Percentiles rank a stretch among this genome's conserved stretches.
Evolutionary conservation across 2,797 vertebrate genomes (phyloP).

Genomic region (Melanogrammus aeglefinus): DNA sequence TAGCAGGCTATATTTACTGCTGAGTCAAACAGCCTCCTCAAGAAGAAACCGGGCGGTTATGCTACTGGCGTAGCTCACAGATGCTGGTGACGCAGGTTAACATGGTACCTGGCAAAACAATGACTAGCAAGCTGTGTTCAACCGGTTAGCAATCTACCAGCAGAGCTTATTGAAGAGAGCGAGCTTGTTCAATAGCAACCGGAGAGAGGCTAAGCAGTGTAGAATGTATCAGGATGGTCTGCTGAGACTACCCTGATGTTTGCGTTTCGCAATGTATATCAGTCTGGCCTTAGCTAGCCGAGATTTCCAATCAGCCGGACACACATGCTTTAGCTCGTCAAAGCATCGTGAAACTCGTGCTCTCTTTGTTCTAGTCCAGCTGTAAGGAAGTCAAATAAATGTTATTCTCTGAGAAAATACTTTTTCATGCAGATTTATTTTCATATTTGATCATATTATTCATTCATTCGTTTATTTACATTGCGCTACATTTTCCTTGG

Average conservation of each 20-base stretch:
- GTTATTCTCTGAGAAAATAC: not conserved
- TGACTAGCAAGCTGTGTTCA: not conserved
- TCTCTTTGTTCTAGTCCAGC: too few relatives aligned
- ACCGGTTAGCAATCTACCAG: not conserved
- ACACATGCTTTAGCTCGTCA: too few relatives aligned
- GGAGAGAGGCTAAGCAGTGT: not conserved
- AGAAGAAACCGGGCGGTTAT: not conserved
- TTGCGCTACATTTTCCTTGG: not conserved
- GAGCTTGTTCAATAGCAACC: not conserved
- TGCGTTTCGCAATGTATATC: too few relatives aligned
- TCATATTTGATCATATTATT: not conserved
- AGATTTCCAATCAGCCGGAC: too few relatives aligned
- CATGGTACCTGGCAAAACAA: not conserved
- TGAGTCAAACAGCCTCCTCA: not conserved
- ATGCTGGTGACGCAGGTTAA: not conserved
- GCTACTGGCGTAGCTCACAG: too few relatives aligned
- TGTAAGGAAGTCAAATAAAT: too few relatives aligned
- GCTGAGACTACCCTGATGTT: too few relatives aligned
- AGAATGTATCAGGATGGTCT: not conserved
- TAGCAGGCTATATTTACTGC: not conserved
- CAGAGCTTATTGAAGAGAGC: not conserved
- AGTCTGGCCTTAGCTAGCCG: too few relatives aligned
- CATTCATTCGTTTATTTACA: not conserved
- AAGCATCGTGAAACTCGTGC: too few relatives aligned
- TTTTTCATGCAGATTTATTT: not conserved